These are phyloP conservation scores for Drosophila rellima DNA, from an alignment of 2,888 invertebrate genomes.

Conservation along the genomic window DNA sequence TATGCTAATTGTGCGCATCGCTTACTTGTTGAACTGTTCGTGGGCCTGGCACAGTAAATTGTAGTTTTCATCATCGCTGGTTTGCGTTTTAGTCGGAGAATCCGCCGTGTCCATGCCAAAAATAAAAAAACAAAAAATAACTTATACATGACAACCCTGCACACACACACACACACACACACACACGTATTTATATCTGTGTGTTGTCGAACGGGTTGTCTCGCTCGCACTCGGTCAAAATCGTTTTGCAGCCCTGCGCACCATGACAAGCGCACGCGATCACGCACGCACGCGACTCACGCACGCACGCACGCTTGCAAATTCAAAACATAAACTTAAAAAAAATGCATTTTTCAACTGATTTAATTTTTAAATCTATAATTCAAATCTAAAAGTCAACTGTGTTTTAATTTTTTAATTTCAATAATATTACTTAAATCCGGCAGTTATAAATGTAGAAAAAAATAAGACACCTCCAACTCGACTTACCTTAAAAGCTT, in stretches of 20 bases:
- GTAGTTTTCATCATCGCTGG: constrained; percentile 80
- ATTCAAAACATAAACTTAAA: no score
- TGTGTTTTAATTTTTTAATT: no score
- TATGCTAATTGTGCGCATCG: neutral
- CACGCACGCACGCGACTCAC: neutral
- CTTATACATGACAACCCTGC: constrained; percentile 55
- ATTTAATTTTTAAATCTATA: no score
- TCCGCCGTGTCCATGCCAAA: constrained; percentile 78
- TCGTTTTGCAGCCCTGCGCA: constrained; percentile 46
- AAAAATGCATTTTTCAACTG: no score
- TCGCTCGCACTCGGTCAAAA: constrained; percentile 21
- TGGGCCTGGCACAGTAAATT: constrained; percentile 83
- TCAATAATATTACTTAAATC: no score
- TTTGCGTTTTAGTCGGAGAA: constrained; percentile 76
- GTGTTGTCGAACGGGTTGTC: constrained; percentile 18
- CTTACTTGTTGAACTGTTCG: constrained; percentile 83
- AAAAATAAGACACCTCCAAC: neutral
- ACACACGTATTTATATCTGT: constrained; percentile 1
- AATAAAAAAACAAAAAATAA: constrained; percentile 69
- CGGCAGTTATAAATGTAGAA: no score
- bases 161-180: no score
- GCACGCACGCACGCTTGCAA: no score
- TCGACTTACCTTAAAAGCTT: constrained; percentile 39
- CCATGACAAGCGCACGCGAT: constrained; percentile 3
- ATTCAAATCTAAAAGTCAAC: no score